These are phyloP conservation scores for Loriculus beryllinus DNA, from an alignment of 2,797 vertebrate species.

Conservation along the genomic window DNA sequence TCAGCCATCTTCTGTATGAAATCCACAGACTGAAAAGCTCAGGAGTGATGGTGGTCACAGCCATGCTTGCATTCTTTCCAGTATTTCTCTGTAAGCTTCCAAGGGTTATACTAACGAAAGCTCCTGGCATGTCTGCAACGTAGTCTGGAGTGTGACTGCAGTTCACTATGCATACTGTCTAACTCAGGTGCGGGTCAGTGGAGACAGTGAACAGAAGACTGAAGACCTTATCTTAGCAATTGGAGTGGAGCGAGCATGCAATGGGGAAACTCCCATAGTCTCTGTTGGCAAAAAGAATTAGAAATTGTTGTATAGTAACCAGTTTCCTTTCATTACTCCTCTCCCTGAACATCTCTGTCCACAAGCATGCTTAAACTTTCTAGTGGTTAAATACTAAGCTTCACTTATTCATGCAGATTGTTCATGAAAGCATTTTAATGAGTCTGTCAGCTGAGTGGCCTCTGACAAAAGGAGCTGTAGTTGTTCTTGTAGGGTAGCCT, in stretches of 20 bases:
- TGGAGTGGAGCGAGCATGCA: background rate
- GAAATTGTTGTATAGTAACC: background rate
- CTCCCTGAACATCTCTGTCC: background rate
- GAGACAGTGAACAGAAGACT: background rate
- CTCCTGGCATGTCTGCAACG: background rate
- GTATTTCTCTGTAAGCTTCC: background rate
- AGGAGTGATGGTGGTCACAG: background rate
- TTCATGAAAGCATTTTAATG: background rate
- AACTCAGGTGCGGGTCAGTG: background rate
- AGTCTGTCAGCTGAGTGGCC: background rate
- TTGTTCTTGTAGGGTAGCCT: background rate
- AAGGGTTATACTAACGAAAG: background rate
- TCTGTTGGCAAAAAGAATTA: background rate
- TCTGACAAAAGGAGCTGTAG: constrained; percentile 1
- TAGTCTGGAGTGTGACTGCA: background rate
- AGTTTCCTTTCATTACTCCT: background rate
- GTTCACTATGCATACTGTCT: background rate
- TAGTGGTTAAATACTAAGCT: background rate
- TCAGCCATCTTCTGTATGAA: background rate
- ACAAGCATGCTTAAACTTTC: background rate
- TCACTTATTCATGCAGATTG: background rate
- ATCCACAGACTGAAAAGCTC: background rate
- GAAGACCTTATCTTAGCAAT: background rate
- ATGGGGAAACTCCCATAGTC: background rate
- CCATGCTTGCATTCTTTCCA: background rate